Evolutionary conservation across 2,113 vertebrate species (phyloP).

Genomic region (Ailurus styani): DNA sequence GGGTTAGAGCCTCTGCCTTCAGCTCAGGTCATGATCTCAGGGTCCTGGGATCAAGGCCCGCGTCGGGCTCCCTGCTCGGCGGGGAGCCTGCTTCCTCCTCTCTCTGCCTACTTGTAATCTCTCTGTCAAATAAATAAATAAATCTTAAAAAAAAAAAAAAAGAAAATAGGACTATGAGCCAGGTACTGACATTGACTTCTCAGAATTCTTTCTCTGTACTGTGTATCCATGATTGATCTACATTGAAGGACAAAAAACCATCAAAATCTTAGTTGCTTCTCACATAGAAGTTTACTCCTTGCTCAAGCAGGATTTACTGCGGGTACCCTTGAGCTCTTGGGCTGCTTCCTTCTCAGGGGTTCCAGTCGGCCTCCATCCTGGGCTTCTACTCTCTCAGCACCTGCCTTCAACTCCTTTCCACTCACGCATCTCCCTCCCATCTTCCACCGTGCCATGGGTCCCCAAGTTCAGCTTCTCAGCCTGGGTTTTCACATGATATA

Average conservation of each 20-base stretch:
- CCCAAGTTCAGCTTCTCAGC: not conserved
- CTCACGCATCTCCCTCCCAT: not conserved
- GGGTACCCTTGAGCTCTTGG: not conserved
- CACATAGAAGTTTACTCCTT: not conserved
- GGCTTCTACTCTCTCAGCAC: not conserved
- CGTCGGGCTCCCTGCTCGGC: no score
- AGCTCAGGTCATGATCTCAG: no score
- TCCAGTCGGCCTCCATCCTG: not conserved
- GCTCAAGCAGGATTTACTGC: not conserved
- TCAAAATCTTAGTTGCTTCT: not conserved
- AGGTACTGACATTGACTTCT: not conserved
- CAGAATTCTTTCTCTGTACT: not conserved
- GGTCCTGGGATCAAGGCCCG: no score
- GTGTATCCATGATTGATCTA: not conserved
- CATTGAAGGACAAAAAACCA: not conserved
- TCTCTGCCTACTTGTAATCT: no score
- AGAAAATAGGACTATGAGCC: no score
- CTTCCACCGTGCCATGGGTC: not conserved
- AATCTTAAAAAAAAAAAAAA: no score
- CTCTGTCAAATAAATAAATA: no score
- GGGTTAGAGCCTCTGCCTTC: no score
- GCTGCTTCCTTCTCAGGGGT: not conserved
- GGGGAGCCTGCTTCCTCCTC: no score
- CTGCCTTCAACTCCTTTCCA: no score
- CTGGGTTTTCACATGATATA: not conserved